These are phyloP conservation scores for Zophobas atratus DNA, from an alignment of 1,140 invertebrate genomes.

Conservation along the genomic window DNA sequence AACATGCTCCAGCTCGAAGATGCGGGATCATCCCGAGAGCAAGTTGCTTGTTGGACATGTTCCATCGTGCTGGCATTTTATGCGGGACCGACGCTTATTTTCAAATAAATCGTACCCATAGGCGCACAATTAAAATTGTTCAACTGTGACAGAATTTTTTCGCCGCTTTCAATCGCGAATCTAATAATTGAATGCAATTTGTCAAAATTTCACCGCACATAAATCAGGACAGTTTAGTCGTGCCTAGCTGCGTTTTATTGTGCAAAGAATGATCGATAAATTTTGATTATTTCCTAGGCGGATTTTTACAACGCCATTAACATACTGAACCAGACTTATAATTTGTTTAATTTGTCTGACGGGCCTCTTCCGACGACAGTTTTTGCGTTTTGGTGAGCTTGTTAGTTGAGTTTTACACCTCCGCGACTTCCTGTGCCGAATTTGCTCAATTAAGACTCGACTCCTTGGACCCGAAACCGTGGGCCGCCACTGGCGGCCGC, in stretches of 20 bases:
- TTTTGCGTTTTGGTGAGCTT: neutral
- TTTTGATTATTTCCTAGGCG: neutral
- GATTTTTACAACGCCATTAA: constrained; percentile 10
- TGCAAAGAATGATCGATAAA: neutral
- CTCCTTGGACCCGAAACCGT: no score
- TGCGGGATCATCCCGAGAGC: constrained; percentile 46
- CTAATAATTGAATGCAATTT: neutral
- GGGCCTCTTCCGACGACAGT: constrained; percentile 11
- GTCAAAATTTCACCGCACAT: constrained; percentile 2
- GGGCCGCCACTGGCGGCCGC: no score
- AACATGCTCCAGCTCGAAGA: constrained; percentile 46
- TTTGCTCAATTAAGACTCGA: no score
- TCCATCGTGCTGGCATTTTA: constrained; percentile 26
- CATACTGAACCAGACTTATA: constrained; percentile 18
- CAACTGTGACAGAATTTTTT: constrained; percentile 18
- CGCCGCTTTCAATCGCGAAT: neutral
- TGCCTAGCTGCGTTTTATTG: neutral
- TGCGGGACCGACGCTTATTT: constrained; percentile 7
- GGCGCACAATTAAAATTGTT: constrained; percentile 27
- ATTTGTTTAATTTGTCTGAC: constrained; percentile 14
- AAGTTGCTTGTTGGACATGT: constrained; percentile 31
- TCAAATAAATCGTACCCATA: constrained; percentile 5
- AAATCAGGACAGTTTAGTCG: neutral
- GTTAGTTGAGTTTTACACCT: neutral
- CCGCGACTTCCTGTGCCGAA: no score